Base-by-base conservation (phyloP, 35 echinoderm and acorn worm species). In the Heliocidaris erythrogramma region DNA sequence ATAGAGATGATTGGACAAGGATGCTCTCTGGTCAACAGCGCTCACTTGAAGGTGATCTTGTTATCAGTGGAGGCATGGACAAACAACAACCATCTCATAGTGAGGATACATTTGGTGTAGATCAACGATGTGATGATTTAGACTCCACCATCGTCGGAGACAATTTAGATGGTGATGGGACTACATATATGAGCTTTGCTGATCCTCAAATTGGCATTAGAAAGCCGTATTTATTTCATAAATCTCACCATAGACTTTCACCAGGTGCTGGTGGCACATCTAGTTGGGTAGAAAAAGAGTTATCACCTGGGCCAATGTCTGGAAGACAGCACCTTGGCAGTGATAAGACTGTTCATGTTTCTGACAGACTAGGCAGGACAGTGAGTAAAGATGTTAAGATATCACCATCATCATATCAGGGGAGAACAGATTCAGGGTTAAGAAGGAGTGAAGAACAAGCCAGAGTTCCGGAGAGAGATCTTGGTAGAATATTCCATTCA, bases 101-200 rank as follows among this genome's bases (percentile, higher is more conserved):
- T 8, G 65, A n/a, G 1, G 65, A 17, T 78, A 78, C 18, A 27
- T 78, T 48, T 89, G 87, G 87, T 5, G 31, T 30, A 4, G 87
- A 48, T 89, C 18, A 13, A 42, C 31, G 31, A 47, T 32, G 3
- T 89, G 87, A 89, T 17, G 87, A 48, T 48, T 48, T 89, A 32
- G 47, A 48, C 87, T 89, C 47, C 14, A 47, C 87, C 87, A 12
- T 32, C 17, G 87, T 48, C 12, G 87, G 31, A 13, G 87, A 89
- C 30, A 89, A 31, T 11, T 47, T 89, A 32, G 87, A 89, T 47
- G 31, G 31, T 89, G 87, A 89, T 48, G 30, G 31, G 31, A 89
- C 87, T 7, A 12, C 87, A 13, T 89, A 89, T 48, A 32, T 89
- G 31, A 89, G 87, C 87, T 35, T 89, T 89, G 87, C 87, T 48